Conservation (phyloP, 2,888 invertebrate genomes). For the Omphaloscelis lunosa region DNA sequence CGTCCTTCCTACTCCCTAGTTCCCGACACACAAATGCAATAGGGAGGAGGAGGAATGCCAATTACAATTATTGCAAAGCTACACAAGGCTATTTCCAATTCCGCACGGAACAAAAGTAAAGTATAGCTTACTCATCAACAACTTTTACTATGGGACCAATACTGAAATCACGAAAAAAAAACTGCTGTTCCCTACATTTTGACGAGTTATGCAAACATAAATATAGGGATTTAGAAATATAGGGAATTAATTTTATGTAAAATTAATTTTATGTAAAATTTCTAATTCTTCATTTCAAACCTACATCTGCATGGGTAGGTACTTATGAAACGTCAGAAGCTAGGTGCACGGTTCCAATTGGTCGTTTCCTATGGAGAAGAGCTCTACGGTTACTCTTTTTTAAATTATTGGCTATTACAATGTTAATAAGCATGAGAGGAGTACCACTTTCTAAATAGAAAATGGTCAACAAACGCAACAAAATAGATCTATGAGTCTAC, state of each 20-base stretch:
- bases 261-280: too few relatives aligned
- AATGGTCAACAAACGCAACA: background rate
- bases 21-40: background rate
- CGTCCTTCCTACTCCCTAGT: background rate
- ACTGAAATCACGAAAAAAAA: too few relatives aligned
- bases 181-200: too few relatives aligned
- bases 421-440: too few relatives aligned
- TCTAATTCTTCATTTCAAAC: too few relatives aligned
- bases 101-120: background rate
- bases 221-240: too few relatives aligned
- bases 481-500: background rate
- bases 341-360: background rate
- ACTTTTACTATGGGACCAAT: too few relatives aligned
- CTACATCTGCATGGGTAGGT: too few relatives aligned
- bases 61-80: slow-evolving; percentile 16
- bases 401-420: background rate
- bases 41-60: slow-evolving; percentile 13
- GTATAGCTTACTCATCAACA: background rate
- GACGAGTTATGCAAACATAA: too few relatives aligned
- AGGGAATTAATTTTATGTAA: too few relatives aligned
- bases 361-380: background rate
- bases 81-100: slow-evolving; percentile 10
- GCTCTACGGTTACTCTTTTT: background rate
- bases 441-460: too few relatives aligned
- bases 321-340: background rate